Evolutionary conservation across 1,140 invertebrate species (phyloP).

Genomic region (Penaeus vannamei): DNA sequence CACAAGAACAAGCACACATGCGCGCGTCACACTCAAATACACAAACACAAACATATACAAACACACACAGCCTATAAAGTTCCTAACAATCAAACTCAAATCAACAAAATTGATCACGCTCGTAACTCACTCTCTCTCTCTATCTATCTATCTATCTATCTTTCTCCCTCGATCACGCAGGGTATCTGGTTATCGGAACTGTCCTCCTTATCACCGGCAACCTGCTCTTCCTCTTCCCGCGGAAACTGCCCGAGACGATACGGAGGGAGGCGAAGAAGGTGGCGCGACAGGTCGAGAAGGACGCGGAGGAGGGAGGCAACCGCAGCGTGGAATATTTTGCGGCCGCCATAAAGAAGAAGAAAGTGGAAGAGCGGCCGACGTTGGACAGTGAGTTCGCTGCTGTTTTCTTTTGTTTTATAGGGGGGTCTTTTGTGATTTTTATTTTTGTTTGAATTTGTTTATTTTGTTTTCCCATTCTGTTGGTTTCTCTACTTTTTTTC

Average conservation of each 20-base stretch:
- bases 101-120: too few species aligned
- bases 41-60: too few species aligned
- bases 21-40: too few species aligned
- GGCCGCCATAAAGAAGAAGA: conserved; percentile 30
- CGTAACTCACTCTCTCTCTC: background rate
- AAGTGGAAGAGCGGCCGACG: conserved; percentile 31
- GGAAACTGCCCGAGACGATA: conserved; percentile 26
- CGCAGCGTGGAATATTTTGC: conserved; percentile 46
- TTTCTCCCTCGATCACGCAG: background rate
- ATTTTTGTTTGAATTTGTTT: background rate
- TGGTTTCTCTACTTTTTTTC: too few species aligned
- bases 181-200: conserved; percentile 32
- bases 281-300: background rate
- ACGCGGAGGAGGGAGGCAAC: background rate
- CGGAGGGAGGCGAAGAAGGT: conserved; percentile 20
- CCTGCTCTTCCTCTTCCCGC: conserved; percentile 41
- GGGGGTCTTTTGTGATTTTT: background rate
- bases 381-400: conserved; percentile 32
- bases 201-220: background rate
- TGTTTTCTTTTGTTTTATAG: background rate
- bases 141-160: too few species aligned
- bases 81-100: too few species aligned
- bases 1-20: too few species aligned
- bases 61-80: too few species aligned
- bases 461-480: too few species aligned